Percentiles rank a stretch among this genome's conserved stretches.
Evolutionary conservation across 23 tunicate species (phyloP).

Genomic region (Oikopleura vanhoeffeni): DNA sequence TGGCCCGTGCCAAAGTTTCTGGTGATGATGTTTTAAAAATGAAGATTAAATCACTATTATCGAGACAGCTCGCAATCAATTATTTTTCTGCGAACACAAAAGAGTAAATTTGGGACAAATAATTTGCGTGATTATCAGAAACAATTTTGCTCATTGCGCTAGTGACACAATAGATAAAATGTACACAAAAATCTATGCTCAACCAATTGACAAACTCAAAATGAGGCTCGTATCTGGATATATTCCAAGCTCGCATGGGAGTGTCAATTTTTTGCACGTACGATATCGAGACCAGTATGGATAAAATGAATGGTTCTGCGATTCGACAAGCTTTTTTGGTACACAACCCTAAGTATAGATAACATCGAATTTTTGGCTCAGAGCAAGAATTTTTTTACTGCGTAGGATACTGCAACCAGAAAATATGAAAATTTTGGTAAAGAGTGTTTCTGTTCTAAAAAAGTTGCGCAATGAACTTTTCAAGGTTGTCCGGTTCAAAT

Average conservation of each 20-base stretch:
- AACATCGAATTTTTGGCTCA: neutral
- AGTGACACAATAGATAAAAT: neutral
- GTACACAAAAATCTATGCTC: neutral
- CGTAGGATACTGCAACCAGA: neutral
- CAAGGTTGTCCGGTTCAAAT: neutral
- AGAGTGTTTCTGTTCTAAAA: neutral
- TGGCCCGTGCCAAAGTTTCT: neutral
- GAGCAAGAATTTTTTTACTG: neutral
- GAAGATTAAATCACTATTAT: neutral
- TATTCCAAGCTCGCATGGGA: neutral
- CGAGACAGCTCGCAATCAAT: neutral
- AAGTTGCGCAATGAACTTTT: neutral
- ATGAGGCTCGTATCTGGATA: neutral
- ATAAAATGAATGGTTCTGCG: neutral
- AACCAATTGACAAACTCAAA: neutral
- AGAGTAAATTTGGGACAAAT: neutral
- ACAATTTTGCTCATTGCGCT: neutral
- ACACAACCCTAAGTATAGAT: neutral
- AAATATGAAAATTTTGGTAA: neutral
- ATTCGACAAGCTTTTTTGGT: neutral
- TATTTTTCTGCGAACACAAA: neutral
- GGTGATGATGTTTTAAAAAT: neutral
- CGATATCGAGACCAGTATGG: neutral
- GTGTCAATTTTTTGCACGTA: neutral
- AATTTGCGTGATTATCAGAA: neutral